Conservation (phyloP, 2,888 invertebrate species). For the Pandemis cinnamomeana region DNA sequence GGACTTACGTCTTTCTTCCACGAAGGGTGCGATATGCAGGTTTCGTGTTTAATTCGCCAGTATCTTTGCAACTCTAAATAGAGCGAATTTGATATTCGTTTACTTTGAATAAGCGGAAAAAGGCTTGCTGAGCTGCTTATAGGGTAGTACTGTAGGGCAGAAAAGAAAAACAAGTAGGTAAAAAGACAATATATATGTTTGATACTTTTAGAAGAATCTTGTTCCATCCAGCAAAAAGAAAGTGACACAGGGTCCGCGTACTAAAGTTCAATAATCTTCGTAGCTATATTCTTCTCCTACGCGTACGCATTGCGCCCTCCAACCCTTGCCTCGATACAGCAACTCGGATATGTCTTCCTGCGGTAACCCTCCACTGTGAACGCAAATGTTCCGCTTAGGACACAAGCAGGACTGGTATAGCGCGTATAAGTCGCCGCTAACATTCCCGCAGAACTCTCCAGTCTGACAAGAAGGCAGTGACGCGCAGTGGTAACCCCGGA, state of each 20-base stretch:
- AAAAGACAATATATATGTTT: neutral
- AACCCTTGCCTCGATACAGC: conserved; percentile 83
- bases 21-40: too few relatives aligned
- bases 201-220: too few relatives aligned
- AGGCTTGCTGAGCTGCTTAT: too few relatives aligned
- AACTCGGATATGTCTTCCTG: conserved; percentile 79
- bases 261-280: conserved; percentile 58
- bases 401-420: conserved; percentile 87
- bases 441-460: conserved; percentile 86
- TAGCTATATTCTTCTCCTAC: conserved; percentile 62
- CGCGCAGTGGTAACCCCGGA: conserved; percentile 74
- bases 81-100: too few relatives aligned
- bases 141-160: neutral
- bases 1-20: too few relatives aligned
- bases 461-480: conserved; percentile 80
- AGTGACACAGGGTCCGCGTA: neutral
- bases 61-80: neutral
- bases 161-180: neutral
- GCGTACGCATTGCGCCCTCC: conserved; percentile 83
- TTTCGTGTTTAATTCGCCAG: too few relatives aligned
- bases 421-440: conserved; percentile 84
- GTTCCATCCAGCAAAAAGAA: too few relatives aligned
- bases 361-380: conserved; percentile 77
- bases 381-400: conserved; percentile 85
- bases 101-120: too few relatives aligned